phyloP scores from a whole-genome alignment of 1,140 invertebrate genomes.

The Tribolium madens region DNA sequence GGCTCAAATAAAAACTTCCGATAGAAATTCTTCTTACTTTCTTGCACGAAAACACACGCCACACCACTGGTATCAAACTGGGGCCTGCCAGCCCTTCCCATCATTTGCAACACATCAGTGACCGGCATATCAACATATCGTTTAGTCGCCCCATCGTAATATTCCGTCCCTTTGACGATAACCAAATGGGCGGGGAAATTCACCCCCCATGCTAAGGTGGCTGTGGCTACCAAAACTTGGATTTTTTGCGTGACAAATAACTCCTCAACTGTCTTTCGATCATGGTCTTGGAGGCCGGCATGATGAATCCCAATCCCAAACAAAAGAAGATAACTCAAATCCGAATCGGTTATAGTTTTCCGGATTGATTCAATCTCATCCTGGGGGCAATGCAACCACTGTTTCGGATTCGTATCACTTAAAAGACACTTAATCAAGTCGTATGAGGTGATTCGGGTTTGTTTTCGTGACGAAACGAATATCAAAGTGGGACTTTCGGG shows the following conservation, averaged over 20 bases:
- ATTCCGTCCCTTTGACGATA: conserved; percentile 88
- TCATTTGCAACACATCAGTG: conserved; percentile 99
- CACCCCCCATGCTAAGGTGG: conserved; percentile 98
- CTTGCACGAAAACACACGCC: conserved; percentile 97
- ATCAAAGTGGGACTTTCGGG: conserved; percentile 91
- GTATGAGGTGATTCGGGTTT: conserved; percentile 96
- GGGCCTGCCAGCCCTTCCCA: conserved; percentile 96
- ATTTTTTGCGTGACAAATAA: conserved; percentile 98
- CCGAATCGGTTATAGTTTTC: conserved; percentile 74
- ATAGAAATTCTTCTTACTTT: conserved; percentile 99
- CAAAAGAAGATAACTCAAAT: conserved; percentile 92
- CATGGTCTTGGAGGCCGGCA: conserved; percentile 92
- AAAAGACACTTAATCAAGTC: conserved; percentile 96
- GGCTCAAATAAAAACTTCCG: conserved; percentile 99
- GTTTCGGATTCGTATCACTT: conserved; percentile 91
- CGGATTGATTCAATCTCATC: conserved; percentile 82
- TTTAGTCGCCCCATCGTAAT: conserved; percentile 96
- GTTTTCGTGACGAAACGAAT: conserved; percentile 97
- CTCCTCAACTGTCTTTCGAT: conserved; percentile 93
- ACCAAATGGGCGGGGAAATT: conserved; percentile 97
- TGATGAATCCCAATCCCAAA: conserved; percentile 99
- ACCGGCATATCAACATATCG: conserved; percentile 99
- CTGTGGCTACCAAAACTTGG: conserved; percentile 97
- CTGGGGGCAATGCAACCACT: conserved; percentile 93
- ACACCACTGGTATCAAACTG: conserved; percentile 95